A percentile compares a stretch with the other conserved stretches of the same genome.
Conservation (phyloP, 2,888 invertebrate genomes). For the Seira sanloemensis region DNA sequence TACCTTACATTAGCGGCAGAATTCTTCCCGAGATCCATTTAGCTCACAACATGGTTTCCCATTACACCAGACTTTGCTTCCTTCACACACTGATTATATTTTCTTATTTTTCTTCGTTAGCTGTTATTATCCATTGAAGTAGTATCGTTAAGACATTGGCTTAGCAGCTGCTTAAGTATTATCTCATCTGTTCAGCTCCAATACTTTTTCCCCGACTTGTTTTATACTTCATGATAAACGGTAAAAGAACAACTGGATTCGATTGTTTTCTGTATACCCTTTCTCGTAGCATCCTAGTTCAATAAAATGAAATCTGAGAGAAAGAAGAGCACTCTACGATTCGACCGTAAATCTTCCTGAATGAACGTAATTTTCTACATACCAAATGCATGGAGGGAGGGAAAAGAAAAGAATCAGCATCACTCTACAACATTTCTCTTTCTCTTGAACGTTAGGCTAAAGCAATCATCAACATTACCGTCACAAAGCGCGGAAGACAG, state of each 20-base stretch:
- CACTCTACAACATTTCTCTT: slow-evolving; percentile 49
- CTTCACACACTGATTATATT: slow-evolving; percentile 26
- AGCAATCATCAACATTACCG: slow-evolving; percentile 58
- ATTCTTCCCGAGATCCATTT: slow-evolving; percentile 62
- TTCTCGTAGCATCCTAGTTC: slow-evolving; percentile 23
- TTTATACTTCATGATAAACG: not conserved
- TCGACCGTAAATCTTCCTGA: slow-evolving; percentile 51
- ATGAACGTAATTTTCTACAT: slow-evolving; percentile 64
- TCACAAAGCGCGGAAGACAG: slow-evolving; percentile 18
- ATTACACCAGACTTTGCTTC: slow-evolving; percentile 39
- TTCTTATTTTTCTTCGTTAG: slow-evolving; percentile 23
- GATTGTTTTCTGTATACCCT: not conserved
- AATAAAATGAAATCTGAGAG: slow-evolving; percentile 58
- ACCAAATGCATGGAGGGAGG: no score
- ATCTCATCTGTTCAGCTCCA: slow-evolving; percentile 12
- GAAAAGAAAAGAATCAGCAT: slow-evolving; percentile 43
- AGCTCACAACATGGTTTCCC: slow-evolving; percentile 44
- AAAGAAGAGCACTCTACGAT: not conserved
- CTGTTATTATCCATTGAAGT: slow-evolving; percentile 10
- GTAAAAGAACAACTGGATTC: slow-evolving; percentile 1
- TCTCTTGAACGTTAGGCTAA: slow-evolving; percentile 13
- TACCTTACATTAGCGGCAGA: slow-evolving; percentile 61
- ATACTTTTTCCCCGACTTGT: slow-evolving; percentile 2
- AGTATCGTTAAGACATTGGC: slow-evolving; percentile 14
- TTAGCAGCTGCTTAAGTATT: slow-evolving; percentile 39